Evolutionary conservation across 2,797 vertebrate species (phyloP), one percentile per base, ranked within the genome.

Genomic region (Artibeus jamaicensis): DNA sequence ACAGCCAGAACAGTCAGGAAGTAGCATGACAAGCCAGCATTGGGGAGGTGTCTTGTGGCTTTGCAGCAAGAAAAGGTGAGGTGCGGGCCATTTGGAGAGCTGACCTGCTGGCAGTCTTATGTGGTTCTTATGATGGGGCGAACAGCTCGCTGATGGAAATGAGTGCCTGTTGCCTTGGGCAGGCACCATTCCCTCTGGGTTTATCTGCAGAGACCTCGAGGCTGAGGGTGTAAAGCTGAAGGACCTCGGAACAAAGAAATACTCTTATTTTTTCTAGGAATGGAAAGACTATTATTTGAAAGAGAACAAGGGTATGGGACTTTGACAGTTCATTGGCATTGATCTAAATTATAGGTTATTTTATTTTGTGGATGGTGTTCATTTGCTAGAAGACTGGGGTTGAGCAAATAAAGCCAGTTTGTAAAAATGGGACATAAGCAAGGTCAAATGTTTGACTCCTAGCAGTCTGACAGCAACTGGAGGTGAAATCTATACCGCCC

Each of bases 341-440:
- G 59, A 44, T 67, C 9, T 48, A n/a, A 73, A 29, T 87, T 32
- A 48, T 9, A 24, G 59, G 32, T 50, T 79, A 24, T 81, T 91
- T 88, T 22, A 12, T 37, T 62, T 37, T 62, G 46, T 91, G 16
- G 3, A 6, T 48, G 7, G 7, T 46, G 5, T 86, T 32, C 34
- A 34, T 50, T 81, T 95, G 26, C 26, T 24, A 76, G 21, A 79
- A 50, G 65, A 57, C 18, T 42, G 19, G 9, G 22, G 34, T 32
- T 82, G 48, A 55, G 24, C 8, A 55, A 91, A 44, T 71, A 24
- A 85, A 57, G 57, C 8, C 34, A 55, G 32, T 55, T 90, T 93
- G 83, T 24, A 34, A 74, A 93, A 93, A 26, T 57, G 21, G 73
- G 50, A 84, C 83, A 76, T 37, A 76, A 89, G 8, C 34, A 70